phyloP scores from a whole-genome alignment of 2,113 vertebrate genomes.

The Eonycteris spelaea region DNA sequence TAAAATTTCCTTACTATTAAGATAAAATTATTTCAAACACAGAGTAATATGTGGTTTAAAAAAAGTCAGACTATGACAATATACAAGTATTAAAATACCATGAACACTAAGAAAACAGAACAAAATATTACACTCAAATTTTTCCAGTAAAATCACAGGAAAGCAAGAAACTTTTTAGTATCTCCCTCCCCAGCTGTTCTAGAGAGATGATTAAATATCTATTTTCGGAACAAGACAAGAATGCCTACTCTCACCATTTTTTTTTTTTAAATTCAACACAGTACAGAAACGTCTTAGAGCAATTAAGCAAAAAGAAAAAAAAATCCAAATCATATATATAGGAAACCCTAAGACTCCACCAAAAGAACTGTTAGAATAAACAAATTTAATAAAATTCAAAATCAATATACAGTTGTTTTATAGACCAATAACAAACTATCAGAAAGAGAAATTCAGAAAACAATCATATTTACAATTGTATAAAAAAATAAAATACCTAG shows the following conservation, averaged over 20 bases:
- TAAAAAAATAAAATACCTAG: neutral
- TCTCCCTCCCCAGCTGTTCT: neutral
- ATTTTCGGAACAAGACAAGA: neutral
- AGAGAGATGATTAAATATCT: neutral
- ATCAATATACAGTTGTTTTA: neutral
- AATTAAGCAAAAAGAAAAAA: neutral
- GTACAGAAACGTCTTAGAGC: neutral
- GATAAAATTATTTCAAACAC: neutral
- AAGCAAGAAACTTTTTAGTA: neutral
- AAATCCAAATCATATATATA: neutral
- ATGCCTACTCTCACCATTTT: neutral
- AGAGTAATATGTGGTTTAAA: neutral
- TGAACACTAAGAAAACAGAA: neutral
- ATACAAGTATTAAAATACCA: neutral
- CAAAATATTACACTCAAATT: neutral
- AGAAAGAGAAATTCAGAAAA: neutral
- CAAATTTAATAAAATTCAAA: neutral
- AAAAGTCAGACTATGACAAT: neutral
- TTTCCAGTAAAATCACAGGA: neutral
- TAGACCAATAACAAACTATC: neutral
- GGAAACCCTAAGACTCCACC: neutral
- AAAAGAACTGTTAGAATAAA: neutral
- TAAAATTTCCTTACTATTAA: neutral
- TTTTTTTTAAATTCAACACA: neutral
- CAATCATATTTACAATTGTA: neutral